Evolutionary conservation across 2,113 vertebrate genomes (phyloP), one percentile per base, ranked within the genome.

Genomic region (Paratilapia polleni): DNA sequence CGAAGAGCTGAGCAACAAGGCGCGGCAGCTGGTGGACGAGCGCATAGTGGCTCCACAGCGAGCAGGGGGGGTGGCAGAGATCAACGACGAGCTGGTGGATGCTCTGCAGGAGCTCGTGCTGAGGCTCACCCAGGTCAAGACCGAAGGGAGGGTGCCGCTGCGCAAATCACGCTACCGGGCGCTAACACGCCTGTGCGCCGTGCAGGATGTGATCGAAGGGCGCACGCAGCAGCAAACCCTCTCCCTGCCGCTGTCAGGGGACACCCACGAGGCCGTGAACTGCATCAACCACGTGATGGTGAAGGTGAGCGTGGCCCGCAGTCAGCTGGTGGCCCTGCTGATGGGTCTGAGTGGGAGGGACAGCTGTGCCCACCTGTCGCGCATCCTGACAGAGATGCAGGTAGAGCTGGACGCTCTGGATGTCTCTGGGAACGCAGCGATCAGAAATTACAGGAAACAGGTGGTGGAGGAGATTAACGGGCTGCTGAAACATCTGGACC

Each of bases 391-490:
- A 0, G 98, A 99, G 86, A 93, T 99, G 90, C 96, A 97, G 57
- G 97, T 98, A 3, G 97, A 98, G 80, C 95, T 99, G 95, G 98
- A 99, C 70, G 98, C 98, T 2, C 94, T 99, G 64, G 98, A 99
- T 74, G 98, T 99, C 73, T 98, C 97, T 0, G 98, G 98, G 6
- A 96, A 77, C 22, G 93, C 96, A 0, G 97, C 97, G 1, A 96
- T 99, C 87, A 96, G 98, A 22, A 99, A 99, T 75, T 99, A 99
- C 91, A 95, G 98, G 34, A 98, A 97, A 77, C 98, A 98, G 91
- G 98, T 99, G 0, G 98, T 99, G 74, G 97, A 98, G 88, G 98
- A 99, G 89, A 99, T 99, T 83, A 98, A 99, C 89, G 96, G 96
- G 20, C 93, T 99, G 63, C 94, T 98, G 66, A 98, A 97, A 62